Conservation (phyloP, 2,113 vertebrate species). For the Oryzias javanicus region DNA sequence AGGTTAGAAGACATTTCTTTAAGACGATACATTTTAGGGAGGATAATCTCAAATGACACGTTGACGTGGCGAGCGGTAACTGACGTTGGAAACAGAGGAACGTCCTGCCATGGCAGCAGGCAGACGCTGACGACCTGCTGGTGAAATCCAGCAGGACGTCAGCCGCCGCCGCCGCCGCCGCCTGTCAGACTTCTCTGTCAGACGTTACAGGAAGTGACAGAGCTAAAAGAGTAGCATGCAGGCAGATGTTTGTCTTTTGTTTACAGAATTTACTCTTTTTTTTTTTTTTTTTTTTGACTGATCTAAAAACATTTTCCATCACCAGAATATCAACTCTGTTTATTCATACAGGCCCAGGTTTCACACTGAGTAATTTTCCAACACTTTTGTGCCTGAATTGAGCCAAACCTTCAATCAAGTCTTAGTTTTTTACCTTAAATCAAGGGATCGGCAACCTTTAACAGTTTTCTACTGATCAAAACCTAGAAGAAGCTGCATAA, state of each 20-base stretch:
- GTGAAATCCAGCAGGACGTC: constrained; percentile 13
- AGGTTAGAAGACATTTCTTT: neutral
- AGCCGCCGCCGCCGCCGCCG: neutral
- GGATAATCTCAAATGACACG: constrained; percentile 18
- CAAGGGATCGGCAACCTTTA: too few species aligned
- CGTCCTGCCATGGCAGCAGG: constrained; percentile 12
- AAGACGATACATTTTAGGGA: constrained; percentile 5
- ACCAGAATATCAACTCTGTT: too few species aligned
- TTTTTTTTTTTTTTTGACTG: too few species aligned
- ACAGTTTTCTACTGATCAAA: too few species aligned
- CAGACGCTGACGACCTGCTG: constrained; percentile 19
- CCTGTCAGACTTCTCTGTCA: constrained; percentile 23
- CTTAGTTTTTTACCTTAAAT: too few species aligned
- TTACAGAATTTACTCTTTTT: neutral
- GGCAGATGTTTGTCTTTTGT: constrained; percentile 18
- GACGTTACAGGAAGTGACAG: constrained; percentile 19
- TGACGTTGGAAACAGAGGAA: constrained; percentile 12
- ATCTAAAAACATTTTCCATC: too few species aligned
- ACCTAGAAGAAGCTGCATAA: too few species aligned
- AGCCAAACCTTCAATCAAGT: too few species aligned
- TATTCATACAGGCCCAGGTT: too few species aligned
- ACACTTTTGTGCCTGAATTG: too few species aligned
- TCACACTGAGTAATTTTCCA: too few species aligned
- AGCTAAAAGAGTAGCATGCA: constrained; percentile 16
- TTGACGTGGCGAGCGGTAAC: constrained; percentile 13